Evolutionary conservation across 2,888 invertebrate species (phyloP), one percentile per base, ranked within the genome.

Genomic region (Pycnomerus fuliginosus): DNA sequence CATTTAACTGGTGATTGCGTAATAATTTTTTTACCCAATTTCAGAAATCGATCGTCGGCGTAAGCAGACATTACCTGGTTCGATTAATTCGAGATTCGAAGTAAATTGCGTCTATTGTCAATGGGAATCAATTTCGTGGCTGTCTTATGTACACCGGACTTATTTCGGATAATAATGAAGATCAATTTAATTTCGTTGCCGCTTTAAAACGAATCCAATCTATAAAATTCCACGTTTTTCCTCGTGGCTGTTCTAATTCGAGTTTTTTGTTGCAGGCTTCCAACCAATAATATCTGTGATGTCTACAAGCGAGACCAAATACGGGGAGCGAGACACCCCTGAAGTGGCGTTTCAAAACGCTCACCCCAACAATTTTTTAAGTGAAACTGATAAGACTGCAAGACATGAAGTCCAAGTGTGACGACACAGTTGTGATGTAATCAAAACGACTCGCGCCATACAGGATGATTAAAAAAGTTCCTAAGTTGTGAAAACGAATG

Each of bases 341-440:
- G 68, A 70, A 48, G 69, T 70, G 29, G 56, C 61, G 16, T 68
- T 69, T 51, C 67, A 69, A 48, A 61, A 69, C 46, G 56, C 62
- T 43, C 53, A 60, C 50, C 54, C 60, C 43, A 56, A 56, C 48
- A 62, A 58, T 51, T 59, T 60, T 49, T 51, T 60, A 37, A 58
- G 59, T 50, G 62, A 63, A 50, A 55, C 53, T 33, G 66, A 68
- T 52, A 65, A 71, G 56, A 64, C 65, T 53, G 57, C 64, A 56
- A 55, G 67, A 53, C 64, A 76, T 48, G 79, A 79, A 62, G 80
- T 81, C 52, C 78, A 81, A 51, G 82, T 82, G 77, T 82, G 82
- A 82, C 81, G 79, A 73, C 79, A 80, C 68, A 78, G 78, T 69
- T 76, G 76, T 61, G 78, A 78, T 64, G 74, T 76, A 73, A 73